Evolutionary conservation across 2,113 vertebrate species (phyloP), one percentile per base, ranked within the genome.

Genomic region (Nibea albiflora): DNA sequence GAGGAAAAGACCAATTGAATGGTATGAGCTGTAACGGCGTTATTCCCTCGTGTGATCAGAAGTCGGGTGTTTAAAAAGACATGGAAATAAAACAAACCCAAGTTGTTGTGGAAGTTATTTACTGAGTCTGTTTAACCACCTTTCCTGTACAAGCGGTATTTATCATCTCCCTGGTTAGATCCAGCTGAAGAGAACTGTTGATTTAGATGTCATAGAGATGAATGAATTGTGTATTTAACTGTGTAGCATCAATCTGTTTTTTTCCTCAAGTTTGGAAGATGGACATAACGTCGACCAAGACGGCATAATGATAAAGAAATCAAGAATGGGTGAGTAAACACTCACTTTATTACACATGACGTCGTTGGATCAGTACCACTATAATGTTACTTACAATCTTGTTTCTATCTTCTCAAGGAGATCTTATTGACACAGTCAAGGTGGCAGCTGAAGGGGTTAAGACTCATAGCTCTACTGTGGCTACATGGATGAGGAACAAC

Each of bases 401-500:
- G 11, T 42, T 61, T 56, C 2, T 24, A 1, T 63, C 81, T 20
- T 62, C 6, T 53, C 2, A n/a, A 96, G 95, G 92, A 31, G 92
- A 95, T 80, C 71, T 95, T 52, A 90, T 95, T 77, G 94, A 94
- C 79, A 83, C 93, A 1, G 88, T 95, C 62, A 95, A 94, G 85
- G 88, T 53, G 44, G 93, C 95, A 50, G 95, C 95, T 9, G 93
- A 95, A 80, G 95, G 94, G 4, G 86, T 95, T 16, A 95, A 92
- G 81, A 94, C 44, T 76, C 94, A 94, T 14, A 93, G 95, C 67
- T 91, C 92, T 5, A 93, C 16, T 70, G 84, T 95, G 75, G 92
- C 93, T 0, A 82, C 88, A 16, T 95, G 95, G 95, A 92, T 96
- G 89, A 90, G 76, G 68, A 93, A 85, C 76, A 95, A 70, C 22